Base-by-base conservation (phyloP, 1,140 invertebrate species). In the Drosophila subpulchrella region DNA sequence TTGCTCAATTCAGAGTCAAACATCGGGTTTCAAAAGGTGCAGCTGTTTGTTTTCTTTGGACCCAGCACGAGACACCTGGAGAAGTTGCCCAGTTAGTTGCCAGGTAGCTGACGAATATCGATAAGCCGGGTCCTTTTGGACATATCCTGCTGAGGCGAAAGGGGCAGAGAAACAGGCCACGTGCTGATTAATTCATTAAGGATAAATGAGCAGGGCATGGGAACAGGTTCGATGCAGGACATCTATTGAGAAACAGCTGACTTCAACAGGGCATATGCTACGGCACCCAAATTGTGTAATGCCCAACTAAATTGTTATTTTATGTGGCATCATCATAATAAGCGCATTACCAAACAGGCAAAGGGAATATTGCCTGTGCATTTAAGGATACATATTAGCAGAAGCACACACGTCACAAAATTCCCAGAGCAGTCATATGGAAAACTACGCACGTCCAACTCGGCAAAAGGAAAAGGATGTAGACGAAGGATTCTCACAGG, bases 311-410 rank as follows among this genome's bases (percentile, higher is more conserved):
- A 89, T 89, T 89, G 84, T 89, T 89, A 89, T 89, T 89, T 89
- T 89, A 89, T 89, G 84, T 89, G 84, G 73, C 81, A 89, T 78
- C 81, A 89, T 78, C 81, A 88, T 89, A 89, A 89, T 89, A 89
- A 89, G 84, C 84, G 85, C 74, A 89, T 89, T 89, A 89, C 60
- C 61, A 80, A 15, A 66, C 71, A 68, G 78, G 59, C 66, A 62
- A 46, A 56, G 53, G 57, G 61, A 58, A 46, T 65, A 57, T 58
- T 50, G 46, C 57, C 50, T 51, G 74, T 50, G 59, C 62, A 58
- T 57, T 79, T 36, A 57, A 57, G 65, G 44, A 71, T 56, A 71
- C 70, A 38, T 57, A 70, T 70, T 71, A 58, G 65, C 63, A 48
- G 42, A n/a, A 36, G 50, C 63, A 13, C 67, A 56, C 67, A 70